Evolutionary conservation across 23 tunicate genomes (phyloP), one percentile per base, ranked within the genome.

Genomic region (Oikopleura dioica): DNA sequence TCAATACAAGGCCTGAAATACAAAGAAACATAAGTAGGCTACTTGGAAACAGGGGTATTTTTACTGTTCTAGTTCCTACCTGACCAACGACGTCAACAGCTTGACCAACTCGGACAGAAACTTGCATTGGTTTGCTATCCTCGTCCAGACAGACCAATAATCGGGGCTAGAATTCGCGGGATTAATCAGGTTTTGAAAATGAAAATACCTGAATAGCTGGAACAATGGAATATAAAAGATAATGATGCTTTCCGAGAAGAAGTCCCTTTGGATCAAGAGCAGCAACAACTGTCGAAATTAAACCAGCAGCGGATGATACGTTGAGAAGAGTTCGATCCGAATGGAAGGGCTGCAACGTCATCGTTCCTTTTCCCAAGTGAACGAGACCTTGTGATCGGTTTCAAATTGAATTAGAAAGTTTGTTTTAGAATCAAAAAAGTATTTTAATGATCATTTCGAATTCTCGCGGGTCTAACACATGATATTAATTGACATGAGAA

Each of bases 1-100:
- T n/a, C n/a, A n/a, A n/a, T n/a, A n/a, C n/a, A n/a, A n/a, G n/a
- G n/a, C n/a, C n/a, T n/a, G n/a, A n/a, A n/a, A n/a, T n/a, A n/a
- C n/a, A n/a, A n/a, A n/a, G n/a, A n/a, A n/a, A n/a, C n/a, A n/a
- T n/a, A n/a, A n/a, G n/a, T n/a, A n/a, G n/a, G n/a, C n/a, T n/a
- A n/a, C n/a, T n/a, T n/a, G n/a, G n/a, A n/a, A n/a, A n/a, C n/a
- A n/a, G n/a, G n/a, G n/a, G n/a, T n/a, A n/a, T n/a, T n/a, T n/a
- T n/a, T n/a, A n/a, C n/a, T n/a, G n/a, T n/a, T n/a, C n/a, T n/a
- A n/a, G n/a, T n/a, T 75, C 96, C 96, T 28, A 89, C 96, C 84
- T 89, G 96, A 36, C 96, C 96, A 12, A 89, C 96, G 24, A 89
- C 96, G 78, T 89, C 96, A 30, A 89, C 96, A 37, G 96, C 96